Evolutionary conservation across 2,888 invertebrate genomes (phyloP), one percentile per base, ranked within the genome.

Genomic region (Patella depressa): DNA sequence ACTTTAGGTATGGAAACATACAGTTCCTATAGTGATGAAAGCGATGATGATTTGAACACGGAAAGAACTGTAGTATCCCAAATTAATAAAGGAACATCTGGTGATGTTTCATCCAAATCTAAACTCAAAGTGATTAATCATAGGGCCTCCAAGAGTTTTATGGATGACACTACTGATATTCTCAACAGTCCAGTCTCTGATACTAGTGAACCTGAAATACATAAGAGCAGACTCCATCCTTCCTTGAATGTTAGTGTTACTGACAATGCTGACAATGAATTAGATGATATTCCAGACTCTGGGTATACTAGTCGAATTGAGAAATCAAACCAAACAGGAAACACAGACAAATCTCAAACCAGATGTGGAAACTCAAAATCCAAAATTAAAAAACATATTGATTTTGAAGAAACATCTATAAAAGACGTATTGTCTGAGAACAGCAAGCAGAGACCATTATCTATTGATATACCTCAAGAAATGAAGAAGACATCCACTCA

Each of bases 1-100:
- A 75, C 75, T 4, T 53, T 75, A 53, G 69, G 59, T 2, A 71
- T 75, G 34, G 73, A 74, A n/a, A 53, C 4, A 45, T 53, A 34
- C 7, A 74, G 24, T 17, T 72, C 45, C 45, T 34, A 59, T n/a
- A 53, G 57, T n/a, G n/a, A 54, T 69, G 75, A 73, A 45, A 34
- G 65, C 19, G 19, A 17, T n/a, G 45, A 45, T 29, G 53, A 65
- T 19, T 34, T 24, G 2, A 71, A 73, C 53, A 72, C 74, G 17
- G 59, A 59, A 65, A 53, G 45, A 59, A 74, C 74, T 11, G 17
- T 74, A 29, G 54, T n/a, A 45, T 53, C 74, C 65, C 45, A 34
- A 53, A 65, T 65, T 65, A 53, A 17, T 53, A 53, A 74, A 14
- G 34, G 59, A 4, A 74, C 59, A 53, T 45, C 74, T 9, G 65